Conservation (phyloP, 2,113 vertebrate species). For the Tenebrosternarchus preto region DNA sequence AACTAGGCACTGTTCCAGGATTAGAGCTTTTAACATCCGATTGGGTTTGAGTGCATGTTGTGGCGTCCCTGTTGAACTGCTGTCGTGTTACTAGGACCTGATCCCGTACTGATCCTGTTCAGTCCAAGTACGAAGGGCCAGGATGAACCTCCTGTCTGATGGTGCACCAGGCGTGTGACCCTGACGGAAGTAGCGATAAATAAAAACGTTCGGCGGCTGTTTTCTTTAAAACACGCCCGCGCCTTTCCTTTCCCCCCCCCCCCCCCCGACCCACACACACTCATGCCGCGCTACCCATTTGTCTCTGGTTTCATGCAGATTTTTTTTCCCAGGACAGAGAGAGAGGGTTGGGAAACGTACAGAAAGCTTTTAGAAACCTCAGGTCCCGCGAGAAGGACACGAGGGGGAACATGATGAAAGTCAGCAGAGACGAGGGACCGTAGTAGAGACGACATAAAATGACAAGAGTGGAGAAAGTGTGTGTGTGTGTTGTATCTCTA, state of each 20-base stretch:
- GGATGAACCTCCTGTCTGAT: conserved; percentile 70
- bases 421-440: conserved; percentile 38
- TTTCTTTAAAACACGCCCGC: conserved; percentile 16
- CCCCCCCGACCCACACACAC: background rate
- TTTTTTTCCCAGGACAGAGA: conserved; percentile 74
- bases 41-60: background rate
- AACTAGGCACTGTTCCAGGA: background rate
- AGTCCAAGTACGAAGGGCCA: conserved; percentile 59
- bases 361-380: conserved; percentile 80
- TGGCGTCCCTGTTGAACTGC: conserved; percentile 20
- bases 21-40: background rate
- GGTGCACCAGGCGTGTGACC: too few species aligned
- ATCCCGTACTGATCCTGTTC: too few species aligned
- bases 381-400: conserved; percentile 53
- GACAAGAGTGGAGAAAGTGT: conserved; percentile 4
- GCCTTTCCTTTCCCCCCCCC: conserved; percentile 19
- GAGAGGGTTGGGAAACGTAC: conserved; percentile 70
- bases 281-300: conserved; percentile 45
- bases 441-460: conserved; percentile 4
- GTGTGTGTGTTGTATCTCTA: conserved; percentile 41
- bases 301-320: conserved; percentile 74
- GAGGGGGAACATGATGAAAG: conserved; percentile 24
- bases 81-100: conserved; percentile 9
- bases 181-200: too few species aligned
- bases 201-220: too few species aligned